phyloP scores from a whole-genome alignment of 2,888 invertebrate species.

The Pyralis farinalis region DNA sequence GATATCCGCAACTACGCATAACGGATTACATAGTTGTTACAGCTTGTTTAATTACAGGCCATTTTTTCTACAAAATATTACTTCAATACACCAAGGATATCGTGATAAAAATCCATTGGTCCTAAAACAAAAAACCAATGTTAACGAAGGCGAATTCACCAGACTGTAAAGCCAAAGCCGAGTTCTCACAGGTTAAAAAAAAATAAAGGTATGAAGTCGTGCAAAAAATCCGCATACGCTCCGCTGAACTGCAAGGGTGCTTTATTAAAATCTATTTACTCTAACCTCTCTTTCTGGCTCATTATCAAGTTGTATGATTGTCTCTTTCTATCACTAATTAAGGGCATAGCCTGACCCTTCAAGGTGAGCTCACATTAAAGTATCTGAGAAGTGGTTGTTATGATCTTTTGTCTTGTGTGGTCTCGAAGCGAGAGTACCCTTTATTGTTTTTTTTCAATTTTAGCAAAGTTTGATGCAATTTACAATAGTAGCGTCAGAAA shows the following conservation, averaged over 20 bases:
- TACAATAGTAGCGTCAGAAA: constrained; percentile 17
- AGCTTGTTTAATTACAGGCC: no score
- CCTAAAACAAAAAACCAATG: constrained; percentile 20
- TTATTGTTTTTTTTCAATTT: constrained; percentile 41
- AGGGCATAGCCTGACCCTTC: constrained; percentile 64
- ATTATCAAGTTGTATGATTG: constrained; percentile 17
- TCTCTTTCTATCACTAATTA: constrained; percentile 58
- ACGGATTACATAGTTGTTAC: no score
- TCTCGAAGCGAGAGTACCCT: constrained; percentile 48
- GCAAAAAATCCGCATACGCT: constrained; percentile 68
- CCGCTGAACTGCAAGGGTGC: constrained; percentile 57
- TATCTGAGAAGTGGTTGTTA: constrained; percentile 64
- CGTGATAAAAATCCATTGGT: constrained; percentile 4
- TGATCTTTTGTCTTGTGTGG: constrained; percentile 68
- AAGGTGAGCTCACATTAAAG: constrained; percentile 52
- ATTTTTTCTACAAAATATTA: no score
- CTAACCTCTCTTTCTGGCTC: constrained; percentile 34
- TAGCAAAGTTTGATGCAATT: constrained; percentile 20
- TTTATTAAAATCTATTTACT: constrained; percentile 52
- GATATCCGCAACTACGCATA: no score
- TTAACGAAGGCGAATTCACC: constrained; percentile 37
- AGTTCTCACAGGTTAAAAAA: constrained; percentile 49
- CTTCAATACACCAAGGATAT: no score
- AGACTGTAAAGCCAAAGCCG: constrained; percentile 51
- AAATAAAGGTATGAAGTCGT: constrained; percentile 34